These are phyloP conservation scores for Gymnoscelis rufifasciata DNA, from an alignment of 2,888 invertebrate species.

Conservation along the genomic window DNA sequence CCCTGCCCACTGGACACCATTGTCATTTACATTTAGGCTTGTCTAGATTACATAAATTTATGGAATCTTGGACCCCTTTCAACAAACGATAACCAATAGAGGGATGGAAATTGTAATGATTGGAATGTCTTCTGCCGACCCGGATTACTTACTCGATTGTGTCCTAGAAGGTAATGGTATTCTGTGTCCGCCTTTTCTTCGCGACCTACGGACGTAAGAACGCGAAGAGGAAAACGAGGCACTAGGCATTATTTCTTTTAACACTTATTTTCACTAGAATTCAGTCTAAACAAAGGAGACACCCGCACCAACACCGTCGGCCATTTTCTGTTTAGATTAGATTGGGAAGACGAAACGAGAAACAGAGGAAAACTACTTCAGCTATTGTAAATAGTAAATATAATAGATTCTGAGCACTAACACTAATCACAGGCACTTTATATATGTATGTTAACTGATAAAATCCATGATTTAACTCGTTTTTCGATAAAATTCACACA, in stretches of 20 bases:
- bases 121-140: conserved; percentile 67
- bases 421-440: conserved; percentile 66
- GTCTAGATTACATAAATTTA: conserved; percentile 1
- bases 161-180: conserved; percentile 89
- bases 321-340: conserved; percentile 88
- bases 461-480: conserved; percentile 64
- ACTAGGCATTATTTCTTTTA: conserved; percentile 91
- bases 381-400: conserved; percentile 42
- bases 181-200: conserved; percentile 94
- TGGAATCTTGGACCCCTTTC: conserved; percentile 9
- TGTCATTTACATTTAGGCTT: neutral
- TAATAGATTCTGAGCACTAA: conserved; percentile 45
- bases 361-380: conserved; percentile 61
- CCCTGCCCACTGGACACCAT: conserved; percentile 5
- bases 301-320: conserved; percentile 88
- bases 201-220: conserved; percentile 93
- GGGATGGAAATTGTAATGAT: conserved; percentile 42
- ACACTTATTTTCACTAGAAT: conserved; percentile 76
- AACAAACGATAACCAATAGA: conserved; percentile 29
- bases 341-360: conserved; percentile 72
- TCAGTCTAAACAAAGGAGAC: conserved; percentile 89
- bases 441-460: conserved; percentile 59
- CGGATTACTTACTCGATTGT: conserved; percentile 86
- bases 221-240: conserved; percentile 96
- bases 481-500: conserved; percentile 60